Conservation (phyloP, 1,140 invertebrate genomes). For the Andrena cerasifolii region DNA sequence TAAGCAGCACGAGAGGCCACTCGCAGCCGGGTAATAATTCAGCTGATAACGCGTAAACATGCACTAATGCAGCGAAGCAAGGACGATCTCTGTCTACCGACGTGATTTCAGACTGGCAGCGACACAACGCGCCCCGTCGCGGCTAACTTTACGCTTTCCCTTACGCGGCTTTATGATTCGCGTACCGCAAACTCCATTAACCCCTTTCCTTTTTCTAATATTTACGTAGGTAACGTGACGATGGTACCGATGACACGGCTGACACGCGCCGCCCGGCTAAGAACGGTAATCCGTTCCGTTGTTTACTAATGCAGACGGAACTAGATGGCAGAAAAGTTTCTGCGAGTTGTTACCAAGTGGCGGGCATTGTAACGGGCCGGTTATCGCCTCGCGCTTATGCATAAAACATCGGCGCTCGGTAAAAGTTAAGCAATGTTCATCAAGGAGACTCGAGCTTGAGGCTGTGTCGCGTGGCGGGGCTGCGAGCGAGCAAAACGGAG, state of each 20-base stretch:
- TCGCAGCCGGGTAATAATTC: constrained; percentile 42
- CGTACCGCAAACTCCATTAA: no score
- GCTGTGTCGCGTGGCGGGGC: not conserved
- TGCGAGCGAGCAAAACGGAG: no score
- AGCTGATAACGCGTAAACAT: constrained; percentile 36
- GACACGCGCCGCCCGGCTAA: not conserved
- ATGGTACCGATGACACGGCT: no score
- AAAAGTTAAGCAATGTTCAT: not conserved
- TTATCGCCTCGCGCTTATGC: constrained; percentile 1
- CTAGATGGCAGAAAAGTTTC: not conserved
- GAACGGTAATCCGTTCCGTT: not conserved
- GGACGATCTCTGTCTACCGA: not conserved
- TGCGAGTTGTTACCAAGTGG: not conserved
- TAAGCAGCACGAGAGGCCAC: constrained; percentile 20
- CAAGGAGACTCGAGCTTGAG: not conserved
- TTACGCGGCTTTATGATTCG: no score
- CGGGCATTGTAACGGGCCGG: not conserved
- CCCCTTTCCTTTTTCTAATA: constrained; percentile 7
- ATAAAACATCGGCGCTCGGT: constrained; percentile 14
- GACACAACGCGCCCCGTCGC: no score
- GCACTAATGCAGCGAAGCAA: not conserved
- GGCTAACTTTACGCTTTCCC: no score
- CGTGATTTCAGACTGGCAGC: not conserved
- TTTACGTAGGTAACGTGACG: not conserved
- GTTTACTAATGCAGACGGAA: not conserved